Evolutionary conservation across 1,140 invertebrate species (phyloP).

Genomic region (Tetramorium alpestre): DNA sequence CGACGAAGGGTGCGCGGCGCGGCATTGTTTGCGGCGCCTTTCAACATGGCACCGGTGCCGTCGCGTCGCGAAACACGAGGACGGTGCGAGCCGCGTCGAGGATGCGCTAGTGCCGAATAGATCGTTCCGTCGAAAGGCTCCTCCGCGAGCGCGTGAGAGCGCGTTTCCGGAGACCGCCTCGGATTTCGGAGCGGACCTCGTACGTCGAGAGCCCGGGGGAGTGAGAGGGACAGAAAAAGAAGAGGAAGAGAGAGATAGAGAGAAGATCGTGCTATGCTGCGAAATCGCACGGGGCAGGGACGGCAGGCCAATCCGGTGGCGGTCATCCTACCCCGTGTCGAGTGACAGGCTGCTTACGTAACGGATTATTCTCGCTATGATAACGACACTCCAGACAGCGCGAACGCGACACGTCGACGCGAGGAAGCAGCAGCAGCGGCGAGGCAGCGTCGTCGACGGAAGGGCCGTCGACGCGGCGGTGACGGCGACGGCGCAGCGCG

Average conservation of each 20-base stretch:
- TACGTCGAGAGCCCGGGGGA: background rate
- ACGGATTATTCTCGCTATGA: constrained; percentile 81
- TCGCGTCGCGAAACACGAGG: constrained; percentile 35
- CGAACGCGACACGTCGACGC: constrained; percentile 68
- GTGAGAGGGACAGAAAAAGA: background rate
- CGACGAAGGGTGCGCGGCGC: constrained; percentile 62
- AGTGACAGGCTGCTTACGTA: constrained; percentile 82
- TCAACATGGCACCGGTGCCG: constrained; percentile 69
- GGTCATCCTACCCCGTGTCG: constrained; percentile 77
- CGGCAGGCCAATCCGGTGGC: constrained; percentile 54
- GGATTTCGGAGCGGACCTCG: background rate
- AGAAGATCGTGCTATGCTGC: background rate
- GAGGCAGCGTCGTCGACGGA: constrained; percentile 5
- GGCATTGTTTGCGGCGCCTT: constrained; percentile 64
- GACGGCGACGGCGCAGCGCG: constrained; percentile 65
- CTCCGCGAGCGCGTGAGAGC: background rate
- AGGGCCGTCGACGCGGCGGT: constrained; percentile 51
- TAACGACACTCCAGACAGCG: constrained; percentile 72
- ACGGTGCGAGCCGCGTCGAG: constrained; percentile 27
- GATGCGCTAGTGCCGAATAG: background rate
- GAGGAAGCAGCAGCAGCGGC: constrained; percentile 50
- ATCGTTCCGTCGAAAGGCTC: background rate
- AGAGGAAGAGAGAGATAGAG: background rate
- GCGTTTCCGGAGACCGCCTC: background rate
- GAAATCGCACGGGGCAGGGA: constrained; percentile 50